Conservation (phyloP, 2,888 invertebrate species). For the Melikaiella ostensackeni region DNA sequence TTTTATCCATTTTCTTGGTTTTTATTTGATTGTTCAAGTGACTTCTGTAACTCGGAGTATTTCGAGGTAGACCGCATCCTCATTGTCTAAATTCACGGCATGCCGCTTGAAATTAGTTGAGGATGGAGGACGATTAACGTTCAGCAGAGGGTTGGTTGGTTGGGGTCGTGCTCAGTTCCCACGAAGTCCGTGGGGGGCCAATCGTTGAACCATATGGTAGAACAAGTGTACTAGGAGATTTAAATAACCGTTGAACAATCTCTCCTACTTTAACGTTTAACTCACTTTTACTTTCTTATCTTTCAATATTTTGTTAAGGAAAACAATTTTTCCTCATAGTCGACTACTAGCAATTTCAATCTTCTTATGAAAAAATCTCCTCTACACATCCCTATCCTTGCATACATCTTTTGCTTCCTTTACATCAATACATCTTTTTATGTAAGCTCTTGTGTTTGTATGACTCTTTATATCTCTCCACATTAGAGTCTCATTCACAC, state of each 20-base stretch:
- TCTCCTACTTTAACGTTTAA: neutral
- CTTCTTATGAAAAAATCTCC: too few species aligned
- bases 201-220: constrained; percentile 70
- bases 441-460: too few species aligned
- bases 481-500: too few species aligned
- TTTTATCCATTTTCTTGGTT: neutral
- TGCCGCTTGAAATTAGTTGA: constrained; percentile 55
- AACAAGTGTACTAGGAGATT: constrained; percentile 76
- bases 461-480: too few species aligned
- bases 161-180: constrained; percentile 72
- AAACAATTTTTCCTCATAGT: neutral
- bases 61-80: constrained; percentile 59
- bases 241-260: constrained; percentile 75
- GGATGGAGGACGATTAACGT: constrained; percentile 68
- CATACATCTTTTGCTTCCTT: too few species aligned
- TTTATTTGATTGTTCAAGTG: neutral
- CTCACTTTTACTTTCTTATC: neutral
- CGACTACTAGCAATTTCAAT: too few species aligned
- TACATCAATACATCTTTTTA: too few species aligned
- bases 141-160: constrained; percentile 56
- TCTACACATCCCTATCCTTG: too few species aligned
- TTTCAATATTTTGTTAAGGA: neutral
- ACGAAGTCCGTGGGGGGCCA: constrained; percentile 77
- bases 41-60: neutral
- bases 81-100: constrained; percentile 68